A percentile compares a stretch with the other conserved stretches of the same genome.
phyloP scores from a whole-genome alignment of 1,140 invertebrate species.

The Proales similis region DNA sequence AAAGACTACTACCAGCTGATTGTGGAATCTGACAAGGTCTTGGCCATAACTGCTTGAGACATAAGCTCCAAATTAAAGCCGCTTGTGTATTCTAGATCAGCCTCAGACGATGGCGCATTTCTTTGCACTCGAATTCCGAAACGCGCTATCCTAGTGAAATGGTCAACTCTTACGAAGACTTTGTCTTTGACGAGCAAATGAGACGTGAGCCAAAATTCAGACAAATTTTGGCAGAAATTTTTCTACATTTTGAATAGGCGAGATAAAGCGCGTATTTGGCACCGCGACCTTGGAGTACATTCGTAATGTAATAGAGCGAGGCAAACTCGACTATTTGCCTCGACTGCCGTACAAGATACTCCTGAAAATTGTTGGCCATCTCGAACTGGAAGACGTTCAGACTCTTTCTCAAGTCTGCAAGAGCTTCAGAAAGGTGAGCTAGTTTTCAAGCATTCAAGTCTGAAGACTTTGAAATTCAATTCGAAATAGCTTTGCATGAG shows the following conservation, averaged over 20 bases:
- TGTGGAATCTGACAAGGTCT: not conserved
- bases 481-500: slow-evolving; percentile 2
- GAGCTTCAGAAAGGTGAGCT: slow-evolving; percentile 27
- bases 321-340: slow-evolving; percentile 14
- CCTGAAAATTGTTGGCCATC: not conserved
- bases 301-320: slow-evolving; percentile 7
- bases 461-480: not conserved
- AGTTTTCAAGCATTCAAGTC: not conserved
- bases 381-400: slow-evolving; percentile 18
- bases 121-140: slow-evolving; percentile 10
- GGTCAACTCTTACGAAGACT: slow-evolving; percentile 30
- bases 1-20: slow-evolving; percentile 37
- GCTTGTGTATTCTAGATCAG: not conserved
- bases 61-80: not conserved
- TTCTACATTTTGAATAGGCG: not conserved
- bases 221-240: not conserved
- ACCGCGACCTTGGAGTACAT: not conserved
- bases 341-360: slow-evolving; percentile 10
- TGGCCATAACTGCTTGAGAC: not conserved
- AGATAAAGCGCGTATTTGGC: slow-evolving; percentile 15
- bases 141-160: slow-evolving; percentile 32
- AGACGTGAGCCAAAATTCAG: not conserved
- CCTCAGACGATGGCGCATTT: slow-evolving; percentile 26
- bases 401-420: slow-evolving; percentile 20
- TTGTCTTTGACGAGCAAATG: slow-evolving; percentile 24